Base-by-base conservation (phyloP, 2,888 invertebrate species). In the Scaptomyza polygonia region DNA sequence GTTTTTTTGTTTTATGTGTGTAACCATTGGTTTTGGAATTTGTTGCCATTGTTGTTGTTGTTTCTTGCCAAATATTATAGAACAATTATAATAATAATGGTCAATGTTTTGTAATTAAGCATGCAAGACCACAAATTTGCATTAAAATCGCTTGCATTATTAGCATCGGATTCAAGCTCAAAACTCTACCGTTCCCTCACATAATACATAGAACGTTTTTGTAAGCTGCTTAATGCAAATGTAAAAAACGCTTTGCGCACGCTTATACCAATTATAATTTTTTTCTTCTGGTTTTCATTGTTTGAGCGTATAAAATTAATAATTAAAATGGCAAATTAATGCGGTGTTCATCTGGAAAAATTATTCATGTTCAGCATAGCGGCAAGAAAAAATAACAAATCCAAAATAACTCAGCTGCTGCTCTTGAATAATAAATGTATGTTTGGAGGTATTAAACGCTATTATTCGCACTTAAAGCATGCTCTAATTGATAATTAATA, bases 41-140 rank as follows among this genome's bases (percentile, higher is more conserved):
- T 11, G 8, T 30, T 56, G 32, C 42, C 16, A 5, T 25, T 25
- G 2, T 42, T 53, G 32, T 48, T 45, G 39, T 48, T 36, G n/a
- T 5, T 34, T 53, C 42, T 52, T 59, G 52, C 56, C 72, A 27
- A 72, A 77, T 77, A 61, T 54, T 72, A 40, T 49, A 40, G 42
- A 74, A 66, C 80, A 86, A 86, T 88, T 76, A 83, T 70, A 80
- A 69, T 66, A 9, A 39, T 65, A 63, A 65, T 44, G 59, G 55
- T 49, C 77, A 77, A 74, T 53, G 52, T 61, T 77, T 84, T 66
- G 69, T 72, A 87, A 84, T 84, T 88, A 87, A 85, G 83, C 59
- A 84, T 79, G 83, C 79, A 78, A 77, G 67, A 88, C 84, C 84
- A 67, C 84, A 88, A 80, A 82, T 87, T 79, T 87, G 77, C 73